A percentile compares a stretch with the other conserved stretches of the same genome.
phyloP scores from a whole-genome alignment of 2,113 vertebrate genomes.

The Leptobrachium ailaonicum region DNA sequence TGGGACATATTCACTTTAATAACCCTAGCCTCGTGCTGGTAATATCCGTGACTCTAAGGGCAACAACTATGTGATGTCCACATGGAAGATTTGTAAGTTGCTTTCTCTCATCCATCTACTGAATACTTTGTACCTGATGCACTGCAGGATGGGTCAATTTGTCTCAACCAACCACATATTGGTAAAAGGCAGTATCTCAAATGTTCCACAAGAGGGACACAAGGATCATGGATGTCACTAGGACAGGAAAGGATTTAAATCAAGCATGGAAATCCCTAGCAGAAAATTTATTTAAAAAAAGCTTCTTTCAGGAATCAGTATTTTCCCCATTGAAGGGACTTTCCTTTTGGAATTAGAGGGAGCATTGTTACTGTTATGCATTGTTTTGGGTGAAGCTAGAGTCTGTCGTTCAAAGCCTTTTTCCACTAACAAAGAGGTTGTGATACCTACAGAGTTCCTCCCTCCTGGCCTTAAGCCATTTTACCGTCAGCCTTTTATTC shows the following conservation, averaged over 20 bases:
- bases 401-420: background rate
- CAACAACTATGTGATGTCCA: background rate
- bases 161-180: constrained; percentile 10
- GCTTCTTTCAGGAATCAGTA: background rate
- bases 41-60: too few relatives aligned
- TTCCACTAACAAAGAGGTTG: constrained; percentile 14
- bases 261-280: background rate
- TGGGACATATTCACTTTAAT: constrained; percentile 1
- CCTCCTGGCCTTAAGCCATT: constrained; percentile 1
- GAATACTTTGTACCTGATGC: background rate
- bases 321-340: constrained; percentile 5
- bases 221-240: constrained; percentile 1
- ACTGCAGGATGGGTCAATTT: constrained; percentile 18
- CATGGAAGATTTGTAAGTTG: background rate
- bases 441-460: constrained; percentile 26
- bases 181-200: constrained; percentile 13
- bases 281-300: background rate
- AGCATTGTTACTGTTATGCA: background rate
- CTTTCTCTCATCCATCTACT: constrained; percentile 12
- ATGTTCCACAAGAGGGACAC: constrained; percentile 10
- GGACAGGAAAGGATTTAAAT: background rate
- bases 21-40: background rate
- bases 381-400: background rate
- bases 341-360: constrained; percentile 5
- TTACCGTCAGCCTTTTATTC: background rate